These are phyloP conservation scores for Lemur catta DNA, from an alignment of 2,797 vertebrate species.

Conservation along the genomic window DNA sequence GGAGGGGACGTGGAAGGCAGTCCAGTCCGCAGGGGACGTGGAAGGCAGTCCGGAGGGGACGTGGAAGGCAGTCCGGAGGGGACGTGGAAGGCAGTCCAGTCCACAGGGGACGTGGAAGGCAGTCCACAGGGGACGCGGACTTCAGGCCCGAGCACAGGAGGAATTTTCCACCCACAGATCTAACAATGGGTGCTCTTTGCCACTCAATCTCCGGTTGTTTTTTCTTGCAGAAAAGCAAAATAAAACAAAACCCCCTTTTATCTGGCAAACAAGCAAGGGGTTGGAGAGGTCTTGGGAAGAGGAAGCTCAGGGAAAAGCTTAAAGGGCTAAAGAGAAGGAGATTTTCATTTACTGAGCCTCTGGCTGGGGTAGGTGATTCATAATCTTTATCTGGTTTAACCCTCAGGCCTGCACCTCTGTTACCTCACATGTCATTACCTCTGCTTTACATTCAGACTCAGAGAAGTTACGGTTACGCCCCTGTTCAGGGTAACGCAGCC, in stretches of 20 bases:
- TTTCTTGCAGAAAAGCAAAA: constrained; percentile 42
- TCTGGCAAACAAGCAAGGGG: constrained; percentile 50
- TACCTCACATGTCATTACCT: not conserved
- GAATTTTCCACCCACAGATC: constrained; percentile 41
- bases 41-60: not conserved
- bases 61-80: too few species aligned
- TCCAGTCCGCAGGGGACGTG: not conserved
- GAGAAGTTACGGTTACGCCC: not conserved
- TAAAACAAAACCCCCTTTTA: not conserved
- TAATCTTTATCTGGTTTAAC: not conserved
- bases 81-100: too few species aligned
- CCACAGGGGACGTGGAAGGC: not conserved
- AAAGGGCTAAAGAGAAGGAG: not conserved
- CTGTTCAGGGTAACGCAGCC: not conserved
- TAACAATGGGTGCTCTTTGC: constrained; percentile 42
- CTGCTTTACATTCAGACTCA: not conserved
- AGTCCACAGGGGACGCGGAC: not conserved
- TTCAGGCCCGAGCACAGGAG: not conserved
- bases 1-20: not conserved
- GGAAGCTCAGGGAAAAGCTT: not conserved
- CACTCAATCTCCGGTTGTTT: constrained; percentile 46
- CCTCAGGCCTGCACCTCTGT: not conserved
- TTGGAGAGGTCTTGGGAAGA: constrained; percentile 1
- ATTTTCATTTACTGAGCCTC: not conserved
- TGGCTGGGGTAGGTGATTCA: not conserved